Evolutionary conservation across 2,888 invertebrate genomes (phyloP), one percentile per base, ranked within the genome.

Genomic region (Noctua janthina): DNA sequence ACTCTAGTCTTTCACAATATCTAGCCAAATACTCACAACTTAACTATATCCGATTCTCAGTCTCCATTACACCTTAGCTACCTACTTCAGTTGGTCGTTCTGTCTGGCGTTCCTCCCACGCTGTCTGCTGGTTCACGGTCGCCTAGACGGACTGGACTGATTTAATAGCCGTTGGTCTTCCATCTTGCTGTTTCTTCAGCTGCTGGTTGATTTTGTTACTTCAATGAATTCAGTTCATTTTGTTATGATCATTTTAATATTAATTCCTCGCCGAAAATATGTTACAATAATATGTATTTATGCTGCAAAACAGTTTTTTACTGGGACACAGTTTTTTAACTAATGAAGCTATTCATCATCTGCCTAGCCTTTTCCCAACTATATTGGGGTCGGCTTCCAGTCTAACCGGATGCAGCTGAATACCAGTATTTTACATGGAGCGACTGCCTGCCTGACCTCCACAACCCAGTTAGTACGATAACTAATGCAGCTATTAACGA

Each of bases 101-200:
- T 54, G 80, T 81, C 83, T 83, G 78, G 56, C 51, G 59, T 81
- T 67, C 59, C 51, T 43, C 83, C 59, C 68, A 68, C 59, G 77
- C 83, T 43, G 56, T 83, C 29, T 49, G n/a, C 23, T 49, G n/a
- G 77, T 76, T 77, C 78, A 81, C 43, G 80, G 83, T 51, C 80
- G n/a, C 35, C 23, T 23, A 35, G 51, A 68, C 46, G 59, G 51
- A 62, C 43, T n/a, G 13, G 10, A 20, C 46, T 83, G 68, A 23
- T 70, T 46, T 49, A 43, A 23, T 56, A 35, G 1, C 20, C 46
- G 15, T 43, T 39, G 35, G 29, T 49, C 15, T 20, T 46, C 29
- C n/a, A 46, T 35, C 20, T 51, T 15, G 20, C 23, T 51, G 29
- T 29, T 17, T 39, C 8, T 56, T 49, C 1, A 3, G 39, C 3